These are phyloP conservation scores for Strigamia maritima DNA, from an alignment of 2,888 invertebrate genomes.

Conservation along the genomic window DNA sequence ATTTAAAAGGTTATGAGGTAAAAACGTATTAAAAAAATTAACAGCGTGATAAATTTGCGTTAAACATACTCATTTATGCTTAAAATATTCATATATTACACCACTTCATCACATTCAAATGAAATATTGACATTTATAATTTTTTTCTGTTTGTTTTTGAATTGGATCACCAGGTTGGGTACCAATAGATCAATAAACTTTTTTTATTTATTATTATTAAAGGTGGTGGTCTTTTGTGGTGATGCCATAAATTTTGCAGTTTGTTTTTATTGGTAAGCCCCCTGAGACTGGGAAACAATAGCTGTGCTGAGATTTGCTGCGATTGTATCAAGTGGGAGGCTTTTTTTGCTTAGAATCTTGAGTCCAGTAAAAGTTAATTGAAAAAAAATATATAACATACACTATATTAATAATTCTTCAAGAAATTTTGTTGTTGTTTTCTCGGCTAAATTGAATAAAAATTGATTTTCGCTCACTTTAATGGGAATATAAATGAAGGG, in stretches of 20 bases:
- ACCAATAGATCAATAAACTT: neutral
- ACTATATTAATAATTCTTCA: too few species aligned
- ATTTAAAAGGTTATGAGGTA: too few species aligned
- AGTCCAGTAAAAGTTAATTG: neutral
- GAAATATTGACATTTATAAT: neutral
- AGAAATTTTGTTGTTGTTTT: too few species aligned
- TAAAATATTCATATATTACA: too few species aligned
- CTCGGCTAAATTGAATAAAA: neutral
- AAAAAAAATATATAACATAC: too few species aligned
- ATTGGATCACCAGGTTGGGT: neutral
- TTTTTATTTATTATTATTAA: neutral
- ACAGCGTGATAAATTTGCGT: too few species aligned
- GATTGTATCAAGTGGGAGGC: neutral
- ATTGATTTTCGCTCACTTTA: neutral
- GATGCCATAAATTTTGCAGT: conserved; percentile 2
- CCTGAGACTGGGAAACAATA: neutral
- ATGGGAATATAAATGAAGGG: neutral
- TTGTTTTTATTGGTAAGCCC: neutral
- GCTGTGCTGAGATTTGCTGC: neutral
- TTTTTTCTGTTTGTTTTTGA: neutral
- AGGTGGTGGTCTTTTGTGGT: neutral
- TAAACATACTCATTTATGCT: too few species aligned
- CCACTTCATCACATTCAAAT: too few species aligned
- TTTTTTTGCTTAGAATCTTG: too few species aligned
- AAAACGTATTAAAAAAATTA: too few species aligned